phyloP scores from a whole-genome alignment of 2,888 invertebrate species.

The Cybosia mesomella region DNA sequence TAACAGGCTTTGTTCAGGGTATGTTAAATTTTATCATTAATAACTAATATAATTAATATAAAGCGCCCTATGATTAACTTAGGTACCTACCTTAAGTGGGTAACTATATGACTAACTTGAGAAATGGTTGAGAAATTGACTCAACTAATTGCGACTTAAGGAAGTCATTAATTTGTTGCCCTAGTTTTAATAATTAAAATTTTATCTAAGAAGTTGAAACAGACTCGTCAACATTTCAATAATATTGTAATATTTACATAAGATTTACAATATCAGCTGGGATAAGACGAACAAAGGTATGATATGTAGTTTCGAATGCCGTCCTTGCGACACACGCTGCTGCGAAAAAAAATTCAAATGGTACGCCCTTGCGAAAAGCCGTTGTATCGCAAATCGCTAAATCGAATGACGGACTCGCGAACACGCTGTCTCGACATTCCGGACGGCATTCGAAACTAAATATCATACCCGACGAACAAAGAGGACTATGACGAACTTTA shows the following conservation, averaged over 20 bases:
- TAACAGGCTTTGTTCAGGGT: too few relatives aligned
- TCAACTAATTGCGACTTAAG: conserved; percentile 11
- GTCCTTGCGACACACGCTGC: too few relatives aligned
- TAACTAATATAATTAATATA: neutral
- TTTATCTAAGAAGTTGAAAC: neutral
- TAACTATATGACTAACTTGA: conserved; percentile 10
- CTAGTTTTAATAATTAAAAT: conserved; percentile 22
- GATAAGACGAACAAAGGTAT: neutral
- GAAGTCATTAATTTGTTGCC: conserved; percentile 35
- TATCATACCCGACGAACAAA: neutral
- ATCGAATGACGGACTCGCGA: too few relatives aligned
- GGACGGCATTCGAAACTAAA: too few relatives aligned
- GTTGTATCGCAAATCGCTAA: too few relatives aligned
- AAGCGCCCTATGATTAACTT: neutral
- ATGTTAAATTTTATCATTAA: too few relatives aligned
- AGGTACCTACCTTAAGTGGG: neutral
- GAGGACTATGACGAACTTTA: neutral
- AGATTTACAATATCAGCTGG: neutral
- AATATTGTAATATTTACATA: neutral
- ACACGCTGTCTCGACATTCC: too few relatives aligned
- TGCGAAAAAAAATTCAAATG: too few relatives aligned
- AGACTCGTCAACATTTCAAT: neutral
- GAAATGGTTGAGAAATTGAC: conserved; percentile 26
- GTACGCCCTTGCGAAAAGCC: too few relatives aligned
- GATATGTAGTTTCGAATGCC: too few relatives aligned